Evolutionary conservation across 1,140 invertebrate genomes (phyloP).

Genomic region (Diploscapter pachys): DNA sequence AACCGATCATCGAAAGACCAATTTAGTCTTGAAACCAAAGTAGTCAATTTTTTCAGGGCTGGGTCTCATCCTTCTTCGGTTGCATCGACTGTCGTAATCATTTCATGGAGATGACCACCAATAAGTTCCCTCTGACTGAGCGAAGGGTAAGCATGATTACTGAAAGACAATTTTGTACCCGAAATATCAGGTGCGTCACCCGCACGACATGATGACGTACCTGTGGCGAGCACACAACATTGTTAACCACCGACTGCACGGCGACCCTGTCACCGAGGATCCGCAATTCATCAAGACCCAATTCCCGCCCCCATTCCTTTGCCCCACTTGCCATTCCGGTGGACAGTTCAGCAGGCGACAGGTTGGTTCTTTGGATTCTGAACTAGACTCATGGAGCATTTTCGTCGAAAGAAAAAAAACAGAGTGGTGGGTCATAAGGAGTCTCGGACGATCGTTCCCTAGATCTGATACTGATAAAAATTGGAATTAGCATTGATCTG

Average conservation of each 20-base stretch:
- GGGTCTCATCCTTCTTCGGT: constrained; percentile 58
- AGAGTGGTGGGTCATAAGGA: too few relatives aligned
- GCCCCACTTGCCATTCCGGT: constrained; percentile 55
- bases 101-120: constrained; percentile 59
- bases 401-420: neutral
- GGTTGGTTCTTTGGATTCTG: constrained; percentile 8
- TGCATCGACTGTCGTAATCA: constrained; percentile 53
- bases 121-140: constrained; percentile 55
- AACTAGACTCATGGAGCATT: neutral
- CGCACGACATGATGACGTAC: constrained; percentile 57
- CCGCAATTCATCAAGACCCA: constrained; percentile 58
- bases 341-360: constrained; percentile 56
- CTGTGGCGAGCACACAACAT: constrained; percentile 58
- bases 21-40: too few relatives aligned
- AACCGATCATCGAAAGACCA: too few relatives aligned
- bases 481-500: too few relatives aligned
- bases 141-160: constrained; percentile 44
- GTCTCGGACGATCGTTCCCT: too few relatives aligned
- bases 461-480: too few relatives aligned
- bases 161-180: neutral
- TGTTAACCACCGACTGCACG: constrained; percentile 55
- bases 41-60: constrained; percentile 34
- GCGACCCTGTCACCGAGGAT: constrained; percentile 51
- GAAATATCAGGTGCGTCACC: constrained; percentile 46
- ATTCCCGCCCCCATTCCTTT: constrained; percentile 57